Evolutionary conservation across 2,113 vertebrate species (phyloP), one percentile per base, ranked within the genome.

Genomic region (Ptilorrhoa leucosticta): DNA sequence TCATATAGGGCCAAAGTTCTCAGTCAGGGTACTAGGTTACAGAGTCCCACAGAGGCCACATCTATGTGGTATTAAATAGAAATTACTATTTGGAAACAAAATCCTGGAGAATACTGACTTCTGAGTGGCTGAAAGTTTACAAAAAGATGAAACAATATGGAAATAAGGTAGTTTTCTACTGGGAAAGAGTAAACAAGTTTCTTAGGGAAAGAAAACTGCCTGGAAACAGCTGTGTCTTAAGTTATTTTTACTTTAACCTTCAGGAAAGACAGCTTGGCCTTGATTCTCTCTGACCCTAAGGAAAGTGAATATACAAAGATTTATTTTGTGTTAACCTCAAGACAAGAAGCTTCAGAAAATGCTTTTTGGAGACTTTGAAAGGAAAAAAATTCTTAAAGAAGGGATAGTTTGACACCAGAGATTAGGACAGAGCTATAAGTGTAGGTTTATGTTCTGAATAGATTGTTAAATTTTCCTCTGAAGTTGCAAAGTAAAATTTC

Each of bases 401-500:
- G 3, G 12, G 13, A 47, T 45, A 63, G 28, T 89, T 83, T 89
- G 24, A 82, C 27, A 58, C 5, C 12, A 75, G 16, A 47, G 27
- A 90, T 76, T 3, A 83, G 23, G 60, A 76, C 3, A 83, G 19
- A 76, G 31, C 15, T 61, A 11, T 48, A 27, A 7, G 8, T 65
- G 11, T 30, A 68, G 13, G 12, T 37, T 71, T 44, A 93, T 83
- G 22, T 60, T 91, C 61, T 84, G 53, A 85, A 75, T 65, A 91
- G 11, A 44, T 19, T 84, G 30, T 53, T 82, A 75, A 79, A 87
- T 91, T 91, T 80, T 42, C 70, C 26, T 93, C 68, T 86, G 35
- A 93, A 89, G 48, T 70, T 90, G 33, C 15, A 39, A 93, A 79
- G 84, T 60, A 77, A 94, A 94, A 76, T 77, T 94, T 77, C 57